Base-by-base conservation (phyloP, 64 coral and sea anemone genomes). In the Porites lutea region DNA sequence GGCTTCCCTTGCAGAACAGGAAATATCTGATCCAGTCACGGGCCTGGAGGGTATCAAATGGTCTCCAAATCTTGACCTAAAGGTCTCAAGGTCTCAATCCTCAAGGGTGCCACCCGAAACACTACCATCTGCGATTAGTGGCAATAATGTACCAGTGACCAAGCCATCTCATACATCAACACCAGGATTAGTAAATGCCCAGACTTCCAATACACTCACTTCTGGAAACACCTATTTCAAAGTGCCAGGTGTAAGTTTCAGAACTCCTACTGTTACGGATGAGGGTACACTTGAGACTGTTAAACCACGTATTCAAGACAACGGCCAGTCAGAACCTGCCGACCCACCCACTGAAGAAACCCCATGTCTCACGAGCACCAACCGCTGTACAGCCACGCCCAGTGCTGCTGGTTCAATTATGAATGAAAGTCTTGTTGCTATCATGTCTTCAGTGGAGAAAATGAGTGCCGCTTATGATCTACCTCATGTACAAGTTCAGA, bases 401-500 rank as follows among this genome's bases (percentile, higher is more conserved):
- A 79, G 53, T 60, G 54, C 53, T 51, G 54, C 54, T 59, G 20
- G 77, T 79, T 51, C n/a, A 79, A 43, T 16, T 60, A 50, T 44
- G 52, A 79, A 60, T 79, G 77, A 79, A 61, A 79, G 77, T 50
- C 77, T 79, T 79, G 54, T 50, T 57, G 20, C n/a, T 10, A 60
- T 57, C 10, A 59, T 37, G 9, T 44, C 72, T 46, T 50, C 86
- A 0, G 82, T 81, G 49, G 77, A 88, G 49, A 94, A 83, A 37
- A 94, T 83, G 58, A 37, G 27, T 37, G 27, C 27, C 27, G 27
- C 79, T 18, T 79, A 84, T 64, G 87, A 95, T 75, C 65, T 95
- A n/a, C 93, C 93, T 16, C 18, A 77, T 1, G 27, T 37, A 37
- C 27, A 37, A 37, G 27, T 37, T 37, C 27, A 37, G 27, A 37